Conservation (phyloP, 2,888 invertebrate genomes). For the Drosophila putrida region DNA sequence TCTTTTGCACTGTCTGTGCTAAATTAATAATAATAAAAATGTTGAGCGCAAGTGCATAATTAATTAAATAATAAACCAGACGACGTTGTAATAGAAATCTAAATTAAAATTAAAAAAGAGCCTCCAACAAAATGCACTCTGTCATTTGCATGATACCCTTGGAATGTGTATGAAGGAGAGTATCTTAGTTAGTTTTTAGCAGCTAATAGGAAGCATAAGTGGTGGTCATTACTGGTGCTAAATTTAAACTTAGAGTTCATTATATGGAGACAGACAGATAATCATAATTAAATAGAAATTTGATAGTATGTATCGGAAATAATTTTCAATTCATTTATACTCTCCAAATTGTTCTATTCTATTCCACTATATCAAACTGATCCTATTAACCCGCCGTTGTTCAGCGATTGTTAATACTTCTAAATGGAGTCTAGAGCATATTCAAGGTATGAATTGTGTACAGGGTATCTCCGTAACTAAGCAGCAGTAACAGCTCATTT, state of each 20-base stretch:
- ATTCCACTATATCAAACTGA: neutral
- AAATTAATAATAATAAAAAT: slow-evolving; percentile 56
- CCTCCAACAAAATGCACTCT: slow-evolving; percentile 13
- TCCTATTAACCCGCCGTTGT: neutral
- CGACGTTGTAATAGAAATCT: slow-evolving; percentile 27
- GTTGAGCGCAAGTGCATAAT: slow-evolving; percentile 60
- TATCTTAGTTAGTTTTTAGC: neutral
- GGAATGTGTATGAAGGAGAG: neutral
- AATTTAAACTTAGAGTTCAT: too few species aligned
- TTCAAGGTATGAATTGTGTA: neutral
- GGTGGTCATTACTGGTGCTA: too few species aligned
- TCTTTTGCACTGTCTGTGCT: slow-evolving; percentile 13
- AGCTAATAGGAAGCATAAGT: too few species aligned
- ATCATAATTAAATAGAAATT: too few species aligned
- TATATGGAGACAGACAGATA: too few species aligned
- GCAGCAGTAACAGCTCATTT: neutral
- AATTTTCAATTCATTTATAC: too few species aligned
- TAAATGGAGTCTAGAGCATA: neutral
- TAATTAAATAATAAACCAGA: slow-evolving; percentile 66
- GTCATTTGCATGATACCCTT: neutral
- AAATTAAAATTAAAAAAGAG: slow-evolving; percentile 16
- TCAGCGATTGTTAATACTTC: neutral
- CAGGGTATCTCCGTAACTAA: slow-evolving; percentile 3
- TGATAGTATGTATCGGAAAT: too few species aligned
- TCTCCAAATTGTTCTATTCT: too few species aligned